Conservation (phyloP, 2,113 vertebrate genomes). For the Sinocyclocheilus maitianheensis region DNA sequence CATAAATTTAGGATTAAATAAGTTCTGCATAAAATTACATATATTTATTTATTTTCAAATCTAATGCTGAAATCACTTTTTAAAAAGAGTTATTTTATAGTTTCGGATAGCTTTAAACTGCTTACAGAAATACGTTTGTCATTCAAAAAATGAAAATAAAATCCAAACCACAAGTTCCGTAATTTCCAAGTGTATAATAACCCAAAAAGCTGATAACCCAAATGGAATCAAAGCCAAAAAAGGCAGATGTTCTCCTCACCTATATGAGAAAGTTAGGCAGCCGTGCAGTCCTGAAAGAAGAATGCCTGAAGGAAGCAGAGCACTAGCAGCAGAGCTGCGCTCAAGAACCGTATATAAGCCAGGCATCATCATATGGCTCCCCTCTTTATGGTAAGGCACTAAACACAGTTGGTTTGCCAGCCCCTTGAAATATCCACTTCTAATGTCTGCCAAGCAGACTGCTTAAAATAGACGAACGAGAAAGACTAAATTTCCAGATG, state of each 20-base stretch:
- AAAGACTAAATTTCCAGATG: conserved; percentile 51
- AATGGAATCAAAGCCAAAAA: not conserved
- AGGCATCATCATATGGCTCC: conserved; percentile 45
- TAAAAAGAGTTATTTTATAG: not conserved
- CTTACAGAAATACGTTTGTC: not conserved
- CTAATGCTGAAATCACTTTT: too few relatives aligned
- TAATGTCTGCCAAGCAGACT: conserved; percentile 35
- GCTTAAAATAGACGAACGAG: conserved; percentile 48
- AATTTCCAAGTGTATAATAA: not conserved
- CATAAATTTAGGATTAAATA: not conserved
- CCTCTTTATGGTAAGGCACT: conserved; percentile 56
- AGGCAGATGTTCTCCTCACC: conserved; percentile 38
- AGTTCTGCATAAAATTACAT: not conserved
- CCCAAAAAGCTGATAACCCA: too few relatives aligned
- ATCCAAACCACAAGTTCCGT: not conserved
- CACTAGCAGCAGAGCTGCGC: conserved; percentile 33
- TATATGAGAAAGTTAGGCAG: conserved; percentile 46
- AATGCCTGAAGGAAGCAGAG: conserved; percentile 39
- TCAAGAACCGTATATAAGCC: conserved; percentile 48
- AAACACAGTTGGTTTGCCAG: conserved; percentile 50
- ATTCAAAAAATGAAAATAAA: not conserved
- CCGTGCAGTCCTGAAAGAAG: conserved; percentile 33
- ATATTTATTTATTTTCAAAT: not conserved
- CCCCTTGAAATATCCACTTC: conserved; percentile 48
- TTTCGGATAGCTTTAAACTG: not conserved